Base-by-base conservation (phyloP, 2,797 vertebrate genomes). In the Mycteria americana region DNA sequence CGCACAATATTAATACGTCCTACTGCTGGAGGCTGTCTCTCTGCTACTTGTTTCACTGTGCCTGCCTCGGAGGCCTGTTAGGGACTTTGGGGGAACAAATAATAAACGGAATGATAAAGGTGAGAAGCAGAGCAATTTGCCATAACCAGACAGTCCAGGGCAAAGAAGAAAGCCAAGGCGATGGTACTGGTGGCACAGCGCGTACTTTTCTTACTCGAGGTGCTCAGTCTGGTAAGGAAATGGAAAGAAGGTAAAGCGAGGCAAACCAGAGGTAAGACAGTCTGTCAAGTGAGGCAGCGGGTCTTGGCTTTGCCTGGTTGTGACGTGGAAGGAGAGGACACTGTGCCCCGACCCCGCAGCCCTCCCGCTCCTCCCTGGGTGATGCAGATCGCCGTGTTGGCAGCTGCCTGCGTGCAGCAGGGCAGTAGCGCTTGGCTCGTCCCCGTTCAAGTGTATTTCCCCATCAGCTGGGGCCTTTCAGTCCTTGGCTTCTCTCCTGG, bases 351-450 rank as follows among this genome's bases (percentile, higher is more conserved):
- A 31, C 28, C 11, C 43, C 11, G 75, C 70, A 57, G 51, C 57
- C 14, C 35, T 53, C 46, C 85, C 1, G 53, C 27, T 81, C 75
- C 41, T 23, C 27, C 15, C 56, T 28, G 43, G 45, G 60, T 2
- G 60, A 5, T 10, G n/a, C 21, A 6, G 88, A 8, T 13, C 12
- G 4, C 56, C 0, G 2, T 8, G 67, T 0, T 13, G 48, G 67
- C 78, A n/a, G 62, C 37, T 7, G 8, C 17, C 25, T 13, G 1
- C 0, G 7, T 4, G 33, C 75, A 33, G 79, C 67, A 25, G 5
- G 50, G 62, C 6, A 9, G 28, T 5, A 18, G 27, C 8, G 1
- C 37, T 18, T 9, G 19, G 74, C 65, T 65, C 4, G 2, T 33
- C 68, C 64, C 39, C 0, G 2, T 1, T 50, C 2, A 1, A 9